phyloP scores from a whole-genome alignment of 2,888 invertebrate genomes.

The Nymphalis c-album region DNA sequence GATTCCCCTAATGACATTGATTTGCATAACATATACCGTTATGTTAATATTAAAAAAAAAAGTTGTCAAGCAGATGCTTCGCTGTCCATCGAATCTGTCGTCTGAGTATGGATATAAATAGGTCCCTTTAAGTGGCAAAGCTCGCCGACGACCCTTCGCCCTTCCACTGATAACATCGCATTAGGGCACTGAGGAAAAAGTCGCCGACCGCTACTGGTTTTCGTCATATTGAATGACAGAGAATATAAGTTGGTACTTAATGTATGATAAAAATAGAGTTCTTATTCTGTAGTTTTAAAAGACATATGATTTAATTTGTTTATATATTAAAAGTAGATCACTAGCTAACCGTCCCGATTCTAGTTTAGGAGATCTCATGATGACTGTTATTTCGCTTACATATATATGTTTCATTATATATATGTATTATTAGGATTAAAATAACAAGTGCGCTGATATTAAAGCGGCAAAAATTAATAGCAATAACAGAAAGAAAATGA shows the following conservation, averaged over 20 bases:
- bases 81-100: conserved; percentile 59
- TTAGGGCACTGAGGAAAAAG: conserved; percentile 67
- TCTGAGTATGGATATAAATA: conserved; percentile 71
- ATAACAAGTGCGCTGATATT: too few relatives aligned
- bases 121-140: conserved; percentile 77
- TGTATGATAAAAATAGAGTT: neutral
- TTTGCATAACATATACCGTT: conserved; percentile 15
- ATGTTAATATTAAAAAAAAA: conserved; percentile 19
- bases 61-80: conserved; percentile 60
- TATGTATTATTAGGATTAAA: too few relatives aligned
- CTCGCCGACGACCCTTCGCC: conserved; percentile 70
- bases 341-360: too few relatives aligned
- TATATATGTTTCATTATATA: too few relatives aligned
- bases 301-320: neutral
- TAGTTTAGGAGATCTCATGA: too few relatives aligned
- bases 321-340: neutral
- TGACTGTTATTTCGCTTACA: too few relatives aligned
- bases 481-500: too few relatives aligned
- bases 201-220: conserved; percentile 73
- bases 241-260: conserved; percentile 18
- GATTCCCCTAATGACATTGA: conserved; percentile 15
- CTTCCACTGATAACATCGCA: conserved; percentile 72
- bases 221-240: conserved; percentile 58
- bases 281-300: neutral
- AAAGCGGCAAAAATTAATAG: too few relatives aligned